phyloP scores from a whole-genome alignment of 2,888 invertebrate species.

The Melitaea athalia region DNA sequence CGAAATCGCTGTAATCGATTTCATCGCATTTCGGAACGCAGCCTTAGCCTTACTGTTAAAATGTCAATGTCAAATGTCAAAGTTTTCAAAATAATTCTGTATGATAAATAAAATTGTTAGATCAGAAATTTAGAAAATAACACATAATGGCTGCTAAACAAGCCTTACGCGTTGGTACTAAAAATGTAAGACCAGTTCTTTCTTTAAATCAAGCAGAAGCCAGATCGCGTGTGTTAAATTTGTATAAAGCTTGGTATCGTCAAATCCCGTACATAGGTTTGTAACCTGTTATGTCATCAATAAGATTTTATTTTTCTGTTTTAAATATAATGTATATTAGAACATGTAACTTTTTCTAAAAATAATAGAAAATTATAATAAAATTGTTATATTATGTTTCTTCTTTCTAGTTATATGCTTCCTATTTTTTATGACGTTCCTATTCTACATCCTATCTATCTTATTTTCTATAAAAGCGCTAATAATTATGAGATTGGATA shows the following conservation, averaged over 20 bases:
- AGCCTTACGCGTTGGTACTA: conserved; percentile 73
- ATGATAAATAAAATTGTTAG: no score
- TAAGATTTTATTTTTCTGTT: neutral
- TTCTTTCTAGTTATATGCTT: no score
- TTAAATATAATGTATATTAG: neutral
- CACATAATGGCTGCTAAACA: conserved; percentile 63
- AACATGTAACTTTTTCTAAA: no score
- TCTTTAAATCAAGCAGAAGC: conserved; percentile 91
- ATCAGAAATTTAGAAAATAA: no score
- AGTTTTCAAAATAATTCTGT: conserved; percentile 14
- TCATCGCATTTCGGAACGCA: no score
- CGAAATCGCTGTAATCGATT: no score
- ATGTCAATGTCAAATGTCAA: conserved; percentile 12
- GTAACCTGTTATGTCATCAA: conserved; percentile 79
- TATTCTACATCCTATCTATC: neutral
- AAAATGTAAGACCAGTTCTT: conserved; percentile 92
- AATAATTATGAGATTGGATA: neutral
- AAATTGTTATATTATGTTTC: no score
- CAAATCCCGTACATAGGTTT: conserved; percentile 94
- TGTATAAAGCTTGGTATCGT: conserved; percentile 97
- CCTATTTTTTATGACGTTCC: neutral
- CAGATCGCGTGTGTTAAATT: conserved; percentile 89
- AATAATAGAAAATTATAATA: no score
- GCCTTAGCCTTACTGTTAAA: neutral
- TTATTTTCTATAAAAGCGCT: no score